Evolutionary conservation across 2,113 vertebrate species (phyloP).

Genomic region (Perca fluviatilis): DNA sequence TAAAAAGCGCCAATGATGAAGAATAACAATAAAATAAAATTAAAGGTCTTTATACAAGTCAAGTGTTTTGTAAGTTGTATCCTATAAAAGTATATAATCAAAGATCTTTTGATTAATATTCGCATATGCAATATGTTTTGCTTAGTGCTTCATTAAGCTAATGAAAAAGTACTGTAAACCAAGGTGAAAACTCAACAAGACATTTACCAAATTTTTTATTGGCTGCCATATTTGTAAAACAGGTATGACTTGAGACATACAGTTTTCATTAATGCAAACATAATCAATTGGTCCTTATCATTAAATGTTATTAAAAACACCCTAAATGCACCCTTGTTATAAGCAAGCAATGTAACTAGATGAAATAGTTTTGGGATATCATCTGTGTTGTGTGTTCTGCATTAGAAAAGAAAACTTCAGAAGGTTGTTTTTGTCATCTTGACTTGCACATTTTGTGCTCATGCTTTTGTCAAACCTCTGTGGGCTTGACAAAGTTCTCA

Average conservation of each 20-base stretch:
- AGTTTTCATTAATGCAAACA: neutral
- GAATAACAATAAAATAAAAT: too few species aligned
- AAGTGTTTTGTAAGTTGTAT: neutral
- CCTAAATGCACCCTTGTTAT: neutral
- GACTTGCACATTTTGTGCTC: neutral
- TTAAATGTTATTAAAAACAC: neutral
- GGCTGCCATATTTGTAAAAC: neutral
- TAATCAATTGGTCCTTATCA: neutral
- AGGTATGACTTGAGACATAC: neutral
- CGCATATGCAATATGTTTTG: neutral
- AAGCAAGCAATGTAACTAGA: neutral
- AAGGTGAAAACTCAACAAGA: neutral
- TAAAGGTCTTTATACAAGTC: too few species aligned
- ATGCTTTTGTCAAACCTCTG: neutral
- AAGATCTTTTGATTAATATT: too few species aligned
- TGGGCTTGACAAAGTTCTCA: neutral
- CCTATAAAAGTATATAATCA: neutral
- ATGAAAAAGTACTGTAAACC: too few species aligned
- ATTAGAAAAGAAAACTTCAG: neutral
- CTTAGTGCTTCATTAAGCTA: too few species aligned
- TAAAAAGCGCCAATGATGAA: too few species aligned
- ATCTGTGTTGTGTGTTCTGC: neutral
- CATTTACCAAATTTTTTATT: neutral
- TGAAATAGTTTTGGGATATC: neutral
- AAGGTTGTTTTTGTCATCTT: neutral